These are phyloP conservation scores for Drosophila rufa DNA, from an alignment of 1,140 invertebrate genomes.

Conservation along the genomic window DNA sequence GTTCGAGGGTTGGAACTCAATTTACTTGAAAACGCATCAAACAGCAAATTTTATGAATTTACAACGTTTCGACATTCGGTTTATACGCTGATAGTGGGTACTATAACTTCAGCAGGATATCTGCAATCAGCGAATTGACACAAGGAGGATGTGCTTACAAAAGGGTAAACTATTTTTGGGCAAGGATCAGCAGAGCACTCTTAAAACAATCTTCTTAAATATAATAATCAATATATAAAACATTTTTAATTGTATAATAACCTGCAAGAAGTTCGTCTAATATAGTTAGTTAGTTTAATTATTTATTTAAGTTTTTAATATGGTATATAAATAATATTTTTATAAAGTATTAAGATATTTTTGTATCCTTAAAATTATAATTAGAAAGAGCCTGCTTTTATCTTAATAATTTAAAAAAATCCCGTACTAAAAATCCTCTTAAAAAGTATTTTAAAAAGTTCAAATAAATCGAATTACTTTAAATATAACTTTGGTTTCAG, in stretches of 20 bases:
- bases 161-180: neutral
- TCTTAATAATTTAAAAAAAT: too few relatives aligned
- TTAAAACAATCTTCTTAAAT: neutral
- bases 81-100: slow-evolving; percentile 16
- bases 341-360: too few relatives aligned
- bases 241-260: neutral
- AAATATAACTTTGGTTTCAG: rapidly evolving
- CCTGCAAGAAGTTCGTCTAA: too few relatives aligned
- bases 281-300: too few relatives aligned
- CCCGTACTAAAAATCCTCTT: neutral
- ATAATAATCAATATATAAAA: neutral
- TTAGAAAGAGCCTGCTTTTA: too few relatives aligned
- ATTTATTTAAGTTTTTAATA: too few relatives aligned
- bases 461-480: neutral
- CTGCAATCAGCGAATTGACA: neutral
- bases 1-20: slow-evolving; percentile 81
- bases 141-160: neutral
- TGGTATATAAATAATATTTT: too few relatives aligned
- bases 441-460: neutral
- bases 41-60: slow-evolving; percentile 84
- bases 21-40: slow-evolving; percentile 84
- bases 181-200: too few relatives aligned
- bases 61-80: slow-evolving; percentile 74
- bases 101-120: neutral
- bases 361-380: too few relatives aligned